Percentiles rank a stretch among this genome's conserved stretches.
Evolutionary conservation across 64 coral and sea anemone genomes (phyloP).

Genomic region (Acropora tenuis): DNA sequence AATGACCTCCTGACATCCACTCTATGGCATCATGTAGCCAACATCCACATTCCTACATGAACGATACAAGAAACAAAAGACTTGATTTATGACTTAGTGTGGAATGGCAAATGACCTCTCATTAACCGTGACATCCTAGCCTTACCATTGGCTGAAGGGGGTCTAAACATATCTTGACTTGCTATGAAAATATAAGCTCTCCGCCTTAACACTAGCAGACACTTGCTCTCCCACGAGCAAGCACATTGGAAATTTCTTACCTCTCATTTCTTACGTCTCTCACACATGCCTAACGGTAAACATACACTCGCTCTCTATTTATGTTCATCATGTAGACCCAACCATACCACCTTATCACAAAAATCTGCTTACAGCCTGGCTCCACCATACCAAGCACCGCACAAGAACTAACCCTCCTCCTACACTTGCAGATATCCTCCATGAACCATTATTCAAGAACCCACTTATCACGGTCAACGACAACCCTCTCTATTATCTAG

Average conservation of each 20-base stretch:
- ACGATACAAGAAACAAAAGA: neutral
- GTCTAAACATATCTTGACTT: constrained; percentile 5
- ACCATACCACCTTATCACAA: neutral
- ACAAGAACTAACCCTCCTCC: neutral
- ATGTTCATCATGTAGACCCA: neutral
- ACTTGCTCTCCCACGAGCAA: neutral
- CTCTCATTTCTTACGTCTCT: neutral
- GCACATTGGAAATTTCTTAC: constrained; percentile 55
- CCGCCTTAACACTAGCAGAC: neutral
- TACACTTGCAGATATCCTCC: neutral
- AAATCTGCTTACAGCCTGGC: constrained; percentile 26
- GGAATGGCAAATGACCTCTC: neutral
- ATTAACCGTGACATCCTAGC: neutral
- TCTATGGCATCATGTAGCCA: constrained; percentile 21
- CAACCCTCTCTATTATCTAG: neutral
- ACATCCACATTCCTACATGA: neutral
- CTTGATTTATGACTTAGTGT: constrained; percentile 16
- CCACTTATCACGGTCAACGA: neutral
- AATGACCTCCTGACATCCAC: constrained; percentile 23
- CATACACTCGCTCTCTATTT: neutral
- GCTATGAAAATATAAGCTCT: neutral
- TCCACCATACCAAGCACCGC: neutral
- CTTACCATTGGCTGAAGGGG: neutral
- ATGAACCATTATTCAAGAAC: neutral
- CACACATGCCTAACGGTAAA: neutral